These are phyloP conservation scores for Apodemus agrarius DNA, from an alignment of 2,797 vertebrate genomes.

Conservation along the genomic window DNA sequence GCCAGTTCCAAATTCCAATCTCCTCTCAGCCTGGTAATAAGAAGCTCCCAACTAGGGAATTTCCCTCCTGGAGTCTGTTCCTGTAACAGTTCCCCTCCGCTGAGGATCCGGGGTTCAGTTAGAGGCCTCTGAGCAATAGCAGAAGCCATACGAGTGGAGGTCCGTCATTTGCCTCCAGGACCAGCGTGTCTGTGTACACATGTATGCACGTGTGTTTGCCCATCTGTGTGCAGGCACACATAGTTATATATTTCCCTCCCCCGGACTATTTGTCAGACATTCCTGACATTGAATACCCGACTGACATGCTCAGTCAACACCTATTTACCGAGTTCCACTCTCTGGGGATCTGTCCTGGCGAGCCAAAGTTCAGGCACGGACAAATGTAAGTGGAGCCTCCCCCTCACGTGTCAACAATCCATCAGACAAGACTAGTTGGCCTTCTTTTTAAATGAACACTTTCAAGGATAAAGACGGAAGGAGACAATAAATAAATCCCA, in stretches of 20 bases:
- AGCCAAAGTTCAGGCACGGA: background rate
- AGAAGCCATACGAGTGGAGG: background rate
- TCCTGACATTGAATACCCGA: background rate
- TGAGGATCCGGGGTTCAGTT: background rate
- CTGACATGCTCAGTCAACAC: background rate
- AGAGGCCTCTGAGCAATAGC: background rate
- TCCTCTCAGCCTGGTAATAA: conserved; percentile 21
- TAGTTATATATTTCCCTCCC: background rate
- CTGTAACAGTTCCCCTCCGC: background rate
- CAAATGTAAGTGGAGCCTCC: background rate
- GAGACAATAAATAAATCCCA: background rate
- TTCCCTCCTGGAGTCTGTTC: background rate
- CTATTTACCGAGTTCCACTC: background rate
- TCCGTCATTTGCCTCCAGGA: background rate
- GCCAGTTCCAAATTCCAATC: conserved; percentile 54
- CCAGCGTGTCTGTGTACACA: background rate
- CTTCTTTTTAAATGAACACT: conserved; percentile 4
- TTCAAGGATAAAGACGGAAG: background rate
- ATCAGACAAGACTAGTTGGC: background rate
- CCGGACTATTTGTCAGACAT: background rate
- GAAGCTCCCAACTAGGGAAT: background rate
- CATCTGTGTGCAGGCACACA: too few species aligned
- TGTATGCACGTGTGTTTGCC: fast-evolving
- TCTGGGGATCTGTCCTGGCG: background rate
- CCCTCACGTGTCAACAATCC: background rate